These are phyloP conservation scores for Engraulis encrasicolus DNA, from an alignment of 2,113 vertebrate species.

Conservation along the genomic window DNA sequence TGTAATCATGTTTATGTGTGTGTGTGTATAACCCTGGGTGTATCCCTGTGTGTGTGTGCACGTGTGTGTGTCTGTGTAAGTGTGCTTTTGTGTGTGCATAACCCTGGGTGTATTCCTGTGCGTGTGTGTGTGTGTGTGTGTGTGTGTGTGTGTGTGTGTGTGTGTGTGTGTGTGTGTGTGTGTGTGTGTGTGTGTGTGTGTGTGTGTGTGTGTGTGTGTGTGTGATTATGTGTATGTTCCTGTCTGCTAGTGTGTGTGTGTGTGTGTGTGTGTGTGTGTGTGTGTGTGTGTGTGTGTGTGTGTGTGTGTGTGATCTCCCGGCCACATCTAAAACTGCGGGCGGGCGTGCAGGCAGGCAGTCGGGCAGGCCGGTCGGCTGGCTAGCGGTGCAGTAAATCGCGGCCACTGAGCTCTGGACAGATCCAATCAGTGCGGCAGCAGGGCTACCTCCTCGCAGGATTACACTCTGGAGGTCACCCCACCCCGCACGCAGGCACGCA, in stretches of 20 bases:
- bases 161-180: no score
- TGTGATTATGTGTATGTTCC: no score
- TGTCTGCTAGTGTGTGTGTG: no score
- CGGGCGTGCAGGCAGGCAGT: no score
- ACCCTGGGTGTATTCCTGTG: constrained; percentile 6
- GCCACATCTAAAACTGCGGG: constrained; percentile 36
- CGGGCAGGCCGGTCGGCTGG: no score
- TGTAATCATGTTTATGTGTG: no score
- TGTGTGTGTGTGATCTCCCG: constrained; percentile 39
- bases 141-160: no score
- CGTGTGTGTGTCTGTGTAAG: constrained; percentile 39
- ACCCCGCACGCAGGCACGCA: no score
- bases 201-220: no score
- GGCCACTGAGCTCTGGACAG: constrained; percentile 62
- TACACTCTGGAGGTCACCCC: constrained; percentile 66
- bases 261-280: constrained; percentile 48
- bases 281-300: constrained; percentile 40
- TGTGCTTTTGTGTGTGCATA: constrained; percentile 38
- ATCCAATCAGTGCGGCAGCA: constrained; percentile 73
- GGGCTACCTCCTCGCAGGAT: constrained; percentile 37
- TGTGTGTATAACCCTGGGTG: neutral
- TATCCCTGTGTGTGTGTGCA: constrained; percentile 36
- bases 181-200: neutral
- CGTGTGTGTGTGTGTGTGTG: no score
- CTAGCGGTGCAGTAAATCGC: constrained; percentile 73